phyloP scores from a whole-genome alignment of 2,888 invertebrate genomes.

The Pristionchus arcanus region DNA sequence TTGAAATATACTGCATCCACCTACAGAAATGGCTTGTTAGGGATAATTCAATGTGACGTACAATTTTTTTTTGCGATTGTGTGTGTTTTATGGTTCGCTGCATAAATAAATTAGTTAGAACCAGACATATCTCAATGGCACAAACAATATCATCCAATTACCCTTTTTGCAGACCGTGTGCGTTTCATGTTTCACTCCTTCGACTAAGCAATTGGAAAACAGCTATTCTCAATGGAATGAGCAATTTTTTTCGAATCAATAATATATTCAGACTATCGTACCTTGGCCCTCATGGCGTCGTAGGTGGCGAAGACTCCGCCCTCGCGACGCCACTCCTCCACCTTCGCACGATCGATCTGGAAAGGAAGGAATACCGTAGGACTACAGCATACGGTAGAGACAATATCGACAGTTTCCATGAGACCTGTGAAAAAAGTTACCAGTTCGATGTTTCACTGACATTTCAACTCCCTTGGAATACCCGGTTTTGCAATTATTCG shows the following conservation, averaged over 20 bases:
- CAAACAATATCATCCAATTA: no score
- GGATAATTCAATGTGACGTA: no score
- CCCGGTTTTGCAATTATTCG: not conserved
- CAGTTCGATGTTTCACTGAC: not conserved
- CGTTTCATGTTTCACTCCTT: no score
- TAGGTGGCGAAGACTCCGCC: constrained; percentile 49
- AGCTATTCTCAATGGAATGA: no score
- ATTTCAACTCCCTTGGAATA: not conserved
- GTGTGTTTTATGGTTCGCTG: no score
- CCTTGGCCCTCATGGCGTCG: constrained; percentile 42
- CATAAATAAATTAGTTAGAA: no score
- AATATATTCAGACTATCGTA: not conserved
- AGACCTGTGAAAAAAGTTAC: not conserved
- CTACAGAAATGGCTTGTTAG: no score
- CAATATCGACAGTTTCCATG: not conserved
- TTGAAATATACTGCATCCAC: no score
- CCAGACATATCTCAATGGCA: no score
- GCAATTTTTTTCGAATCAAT: not conserved
- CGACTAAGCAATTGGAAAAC: no score
- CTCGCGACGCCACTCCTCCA: constrained; percentile 47
- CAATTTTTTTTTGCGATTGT: no score
- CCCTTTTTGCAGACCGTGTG: no score
- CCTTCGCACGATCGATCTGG: not conserved
- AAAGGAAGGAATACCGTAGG: not conserved
- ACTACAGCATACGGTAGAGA: not conserved